These are phyloP conservation scores for Chitala chitala DNA, from an alignment of 2,113 vertebrate species.

Conservation along the genomic window DNA sequence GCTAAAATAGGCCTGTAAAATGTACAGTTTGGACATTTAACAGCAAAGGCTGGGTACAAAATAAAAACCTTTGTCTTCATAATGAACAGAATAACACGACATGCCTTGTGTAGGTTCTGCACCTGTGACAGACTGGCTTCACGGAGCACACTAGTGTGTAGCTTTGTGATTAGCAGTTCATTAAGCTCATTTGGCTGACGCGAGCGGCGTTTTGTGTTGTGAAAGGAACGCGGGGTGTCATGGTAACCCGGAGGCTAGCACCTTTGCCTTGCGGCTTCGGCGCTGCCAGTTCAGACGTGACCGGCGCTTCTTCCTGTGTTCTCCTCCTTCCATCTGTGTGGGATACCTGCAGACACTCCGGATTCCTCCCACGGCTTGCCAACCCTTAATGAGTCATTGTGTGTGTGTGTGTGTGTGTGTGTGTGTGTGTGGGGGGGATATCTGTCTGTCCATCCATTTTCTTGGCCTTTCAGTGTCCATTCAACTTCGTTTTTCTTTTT, in stretches of 20 bases:
- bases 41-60: neutral
- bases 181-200: neutral
- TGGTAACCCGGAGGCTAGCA: no score
- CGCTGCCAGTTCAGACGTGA: neutral
- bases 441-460: neutral
- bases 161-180: neutral
- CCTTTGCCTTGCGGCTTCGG: neutral
- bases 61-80: neutral
- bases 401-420: neutral
- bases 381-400: neutral
- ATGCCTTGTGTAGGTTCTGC: slow-evolving; percentile 1
- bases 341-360: neutral
- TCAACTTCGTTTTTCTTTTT: no score
- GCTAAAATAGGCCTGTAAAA: neutral
- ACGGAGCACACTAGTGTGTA: no score
- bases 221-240: neutral
- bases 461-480: neutral
- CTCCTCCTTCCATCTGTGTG: neutral
- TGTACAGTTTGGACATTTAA: neutral
- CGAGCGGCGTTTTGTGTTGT: neutral
- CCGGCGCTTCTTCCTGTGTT: neutral
- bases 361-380: neutral
- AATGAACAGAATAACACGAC: neutral
- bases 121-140: neutral
- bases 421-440: neutral